Conservation (phyloP, 2,888 invertebrate genomes). For the Cephonodes hylas region DNA sequence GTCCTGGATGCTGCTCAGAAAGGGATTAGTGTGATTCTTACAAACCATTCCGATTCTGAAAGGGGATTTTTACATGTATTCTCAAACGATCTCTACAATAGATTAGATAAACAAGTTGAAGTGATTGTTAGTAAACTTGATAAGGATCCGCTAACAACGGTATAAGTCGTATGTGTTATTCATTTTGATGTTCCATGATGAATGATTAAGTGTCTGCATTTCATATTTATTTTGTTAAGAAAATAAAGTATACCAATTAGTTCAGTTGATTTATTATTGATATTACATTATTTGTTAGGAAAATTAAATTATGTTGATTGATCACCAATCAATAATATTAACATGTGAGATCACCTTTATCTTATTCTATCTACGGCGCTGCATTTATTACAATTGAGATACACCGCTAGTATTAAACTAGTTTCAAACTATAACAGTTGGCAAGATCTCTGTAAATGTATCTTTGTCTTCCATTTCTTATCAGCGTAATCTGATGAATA, state of each 20-base stretch:
- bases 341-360: constrained; percentile 72
- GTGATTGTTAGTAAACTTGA: constrained; percentile 87
- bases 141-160: constrained; percentile 88
- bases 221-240: background rate
- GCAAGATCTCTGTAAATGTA: constrained; percentile 65
- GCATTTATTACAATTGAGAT: constrained; percentile 26
- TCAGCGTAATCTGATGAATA: constrained; percentile 50
- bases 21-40: constrained; percentile 90
- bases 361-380: constrained; percentile 37
- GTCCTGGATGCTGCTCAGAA: constrained; percentile 91
- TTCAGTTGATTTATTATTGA: constrained; percentile 2
- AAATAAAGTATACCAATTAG: constrained; percentile 7
- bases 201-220: constrained; percentile 4
- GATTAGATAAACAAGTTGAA: constrained; percentile 75
- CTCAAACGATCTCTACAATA: constrained; percentile 49
- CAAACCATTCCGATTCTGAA: constrained; percentile 97
- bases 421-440: constrained; percentile 58
- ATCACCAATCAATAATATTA: constrained; percentile 8
- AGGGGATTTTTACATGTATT: constrained; percentile 90
- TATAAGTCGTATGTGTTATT: constrained; percentile 63
- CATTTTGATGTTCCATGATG: background rate
- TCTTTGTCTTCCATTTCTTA: constrained; percentile 60
- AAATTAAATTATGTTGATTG: background rate
- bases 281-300: constrained; percentile 6
- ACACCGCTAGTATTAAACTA: constrained; percentile 37